Evolutionary conservation across 2,888 invertebrate genomes (phyloP).

Genomic region (Vanessa cardui): DNA sequence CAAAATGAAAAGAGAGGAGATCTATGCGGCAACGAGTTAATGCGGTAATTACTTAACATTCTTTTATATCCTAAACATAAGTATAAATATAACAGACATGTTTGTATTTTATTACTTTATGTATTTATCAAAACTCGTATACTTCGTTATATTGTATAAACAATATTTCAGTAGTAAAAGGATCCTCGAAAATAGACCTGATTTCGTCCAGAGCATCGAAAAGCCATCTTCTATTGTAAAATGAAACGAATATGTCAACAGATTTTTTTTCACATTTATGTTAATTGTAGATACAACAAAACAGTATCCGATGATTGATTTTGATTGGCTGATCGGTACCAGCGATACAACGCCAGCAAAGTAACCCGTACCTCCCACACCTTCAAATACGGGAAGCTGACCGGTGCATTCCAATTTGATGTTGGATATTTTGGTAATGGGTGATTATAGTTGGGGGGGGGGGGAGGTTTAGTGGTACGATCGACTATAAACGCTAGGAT

Average conservation of each 20-base stretch:
- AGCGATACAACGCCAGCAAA: conserved; percentile 70
- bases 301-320: conserved; percentile 83
- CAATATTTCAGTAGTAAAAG: conserved; percentile 25
- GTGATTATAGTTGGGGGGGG: conserved; percentile 46
- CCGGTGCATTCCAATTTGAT: conserved; percentile 51
- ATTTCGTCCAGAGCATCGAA: conserved; percentile 19
- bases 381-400: conserved; percentile 50
- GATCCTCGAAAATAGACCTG: conserved; percentile 22
- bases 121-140: background rate
- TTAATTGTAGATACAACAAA: conserved; percentile 82
- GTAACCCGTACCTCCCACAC: conserved; percentile 64
- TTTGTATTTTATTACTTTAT: conserved; percentile 10
- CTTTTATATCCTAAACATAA: background rate
- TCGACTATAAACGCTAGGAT: conserved; percentile 45
- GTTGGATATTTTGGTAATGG: conserved; percentile 61
- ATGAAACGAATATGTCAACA: conserved; percentile 34
- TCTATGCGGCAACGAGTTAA: conserved; percentile 6
- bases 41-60: conserved; percentile 15
- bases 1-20: background rate
- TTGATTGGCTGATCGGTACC: conserved; percentile 82
- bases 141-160: conserved; percentile 4
- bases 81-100: conserved; percentile 3
- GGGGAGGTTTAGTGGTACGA: too few species aligned
- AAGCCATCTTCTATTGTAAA: conserved; percentile 20
- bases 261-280: conserved; percentile 70